phyloP scores from a whole-genome alignment of 2,888 invertebrate genomes.

The Aethes cnicana region DNA sequence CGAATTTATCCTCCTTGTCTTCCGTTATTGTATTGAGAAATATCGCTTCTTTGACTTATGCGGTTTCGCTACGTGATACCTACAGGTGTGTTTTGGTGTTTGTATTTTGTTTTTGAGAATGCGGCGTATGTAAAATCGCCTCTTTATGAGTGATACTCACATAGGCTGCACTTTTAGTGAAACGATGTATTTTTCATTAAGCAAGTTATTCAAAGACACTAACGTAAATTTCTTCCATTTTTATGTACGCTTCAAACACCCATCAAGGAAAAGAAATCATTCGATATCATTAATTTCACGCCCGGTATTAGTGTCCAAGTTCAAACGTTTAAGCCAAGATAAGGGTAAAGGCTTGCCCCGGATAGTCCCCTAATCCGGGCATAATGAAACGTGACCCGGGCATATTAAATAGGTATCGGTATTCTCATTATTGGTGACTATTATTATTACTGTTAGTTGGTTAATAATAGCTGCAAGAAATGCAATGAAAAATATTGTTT shows the following conservation, averaged over 20 bases:
- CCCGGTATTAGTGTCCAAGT: conserved; percentile 1
- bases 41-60: conserved; percentile 60
- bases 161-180: too few species aligned
- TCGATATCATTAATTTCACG: neutral
- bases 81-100: conserved; percentile 14
- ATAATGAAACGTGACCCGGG: conserved; percentile 30
- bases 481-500: too few species aligned
- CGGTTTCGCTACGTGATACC: conserved; percentile 36
- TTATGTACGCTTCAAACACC: neutral
- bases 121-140: too few species aligned
- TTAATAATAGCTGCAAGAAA: too few species aligned
- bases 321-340: conserved; percentile 17
- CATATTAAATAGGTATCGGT: conserved; percentile 26
- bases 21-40: conserved; percentile 71
- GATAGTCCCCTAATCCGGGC: conserved; percentile 16
- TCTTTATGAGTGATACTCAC: too few species aligned
- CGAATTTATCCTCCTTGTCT: conserved; percentile 78
- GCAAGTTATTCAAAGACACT: too few species aligned
- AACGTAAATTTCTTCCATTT: too few species aligned
- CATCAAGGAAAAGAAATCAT: neutral
- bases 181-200: too few species aligned
- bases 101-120: too few species aligned
- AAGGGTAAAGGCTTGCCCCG: conserved; percentile 9
- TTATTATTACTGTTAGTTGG: neutral
- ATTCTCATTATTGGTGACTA: conserved; percentile 4